Conservation (phyloP, 2,113 vertebrate genomes). For the Jacana jacana region DNA sequence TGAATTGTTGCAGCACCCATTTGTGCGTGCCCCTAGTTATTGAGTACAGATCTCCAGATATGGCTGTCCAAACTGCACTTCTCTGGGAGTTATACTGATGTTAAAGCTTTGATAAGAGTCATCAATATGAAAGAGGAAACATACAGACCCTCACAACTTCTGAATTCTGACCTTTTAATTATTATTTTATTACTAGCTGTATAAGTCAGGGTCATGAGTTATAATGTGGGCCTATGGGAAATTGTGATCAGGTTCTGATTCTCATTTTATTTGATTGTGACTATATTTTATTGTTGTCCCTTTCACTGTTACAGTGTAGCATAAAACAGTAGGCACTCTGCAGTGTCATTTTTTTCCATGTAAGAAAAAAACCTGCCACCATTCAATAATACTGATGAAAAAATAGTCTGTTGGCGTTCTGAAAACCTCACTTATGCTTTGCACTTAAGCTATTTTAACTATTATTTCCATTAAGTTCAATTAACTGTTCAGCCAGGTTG, state of each 20-base stretch:
- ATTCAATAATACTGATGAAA: not conserved
- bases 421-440: not conserved
- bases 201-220: not conserved
- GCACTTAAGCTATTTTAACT: not conserved
- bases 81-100: not conserved
- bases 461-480: not conserved
- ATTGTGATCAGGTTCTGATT: not conserved
- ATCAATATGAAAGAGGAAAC: not conserved
- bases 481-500: not conserved
- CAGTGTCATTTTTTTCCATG: not conserved
- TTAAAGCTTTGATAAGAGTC: not conserved
- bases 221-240: not conserved
- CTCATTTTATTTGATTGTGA: not conserved
- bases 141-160: not conserved
- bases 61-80: not conserved
- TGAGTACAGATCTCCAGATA: not conserved
- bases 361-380: not conserved
- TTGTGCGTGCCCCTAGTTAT: not conserved
- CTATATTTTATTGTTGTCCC: not conserved
- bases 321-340: not conserved
- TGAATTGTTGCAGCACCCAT: not conserved
- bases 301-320: not conserved
- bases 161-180: conserved; percentile 11
- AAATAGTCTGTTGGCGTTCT: not conserved
- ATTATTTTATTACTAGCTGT: not conserved